A percentile compares a stretch with the other conserved stretches of the same genome.
Conservation (phyloP, 2,113 vertebrate genomes). For the Scytalopus superciliaris region DNA sequence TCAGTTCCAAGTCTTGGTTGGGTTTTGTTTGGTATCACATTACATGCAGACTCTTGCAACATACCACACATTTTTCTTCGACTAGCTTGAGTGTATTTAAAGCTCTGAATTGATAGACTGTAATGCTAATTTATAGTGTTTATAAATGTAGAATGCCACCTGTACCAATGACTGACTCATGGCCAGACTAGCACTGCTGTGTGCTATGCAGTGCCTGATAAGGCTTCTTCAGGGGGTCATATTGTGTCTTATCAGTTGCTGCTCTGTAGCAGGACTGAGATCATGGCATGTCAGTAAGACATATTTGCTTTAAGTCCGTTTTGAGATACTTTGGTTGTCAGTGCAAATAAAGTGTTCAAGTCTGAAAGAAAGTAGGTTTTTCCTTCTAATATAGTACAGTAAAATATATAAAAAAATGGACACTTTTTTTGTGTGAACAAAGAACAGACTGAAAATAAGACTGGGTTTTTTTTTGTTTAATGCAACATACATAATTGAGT, state of each 20-base stretch:
- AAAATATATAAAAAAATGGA: background rate
- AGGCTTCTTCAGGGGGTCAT: background rate
- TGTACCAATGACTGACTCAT: background rate
- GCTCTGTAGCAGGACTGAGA: background rate
- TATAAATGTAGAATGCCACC: background rate
- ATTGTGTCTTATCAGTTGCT: background rate
- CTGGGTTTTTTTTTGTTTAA: background rate
- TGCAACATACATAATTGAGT: background rate
- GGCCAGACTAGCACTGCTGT: background rate
- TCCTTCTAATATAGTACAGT: background rate
- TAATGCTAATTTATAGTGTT: background rate
- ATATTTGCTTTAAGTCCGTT: background rate
- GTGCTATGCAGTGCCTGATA: background rate
- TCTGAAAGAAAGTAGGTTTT: background rate
- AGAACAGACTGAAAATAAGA: background rate
- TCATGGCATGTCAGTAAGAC: background rate
- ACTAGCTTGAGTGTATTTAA: background rate
- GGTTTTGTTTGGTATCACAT: slow-evolving; percentile 8
- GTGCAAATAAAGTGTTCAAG: background rate
- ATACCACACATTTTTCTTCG: slow-evolving; percentile 7
- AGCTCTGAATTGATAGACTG: background rate
- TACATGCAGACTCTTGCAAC: background rate
- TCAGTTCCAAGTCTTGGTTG: slow-evolving; percentile 2
- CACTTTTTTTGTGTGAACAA: background rate
- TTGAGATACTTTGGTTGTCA: background rate